Percentiles rank a stretch among this genome's conserved stretches.
Evolutionary conservation across 35 echinoderm and acorn worm genomes (phyloP).

Genomic region (Diadema setosum): DNA sequence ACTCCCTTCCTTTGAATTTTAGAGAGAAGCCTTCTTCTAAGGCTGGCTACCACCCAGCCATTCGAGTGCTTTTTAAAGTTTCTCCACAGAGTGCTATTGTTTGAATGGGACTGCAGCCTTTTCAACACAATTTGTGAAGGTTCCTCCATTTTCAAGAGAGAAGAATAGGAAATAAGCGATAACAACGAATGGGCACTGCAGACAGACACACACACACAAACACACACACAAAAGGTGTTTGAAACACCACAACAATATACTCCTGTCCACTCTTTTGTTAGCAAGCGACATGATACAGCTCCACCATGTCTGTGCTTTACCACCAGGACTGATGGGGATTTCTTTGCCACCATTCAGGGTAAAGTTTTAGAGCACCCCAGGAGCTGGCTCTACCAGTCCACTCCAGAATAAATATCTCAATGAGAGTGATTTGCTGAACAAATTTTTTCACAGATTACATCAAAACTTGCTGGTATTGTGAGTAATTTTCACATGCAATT

Average conservation of each 20-base stretch:
- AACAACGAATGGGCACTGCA: background rate
- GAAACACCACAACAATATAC: background rate
- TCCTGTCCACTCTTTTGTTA: background rate
- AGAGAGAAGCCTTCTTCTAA: too few species aligned
- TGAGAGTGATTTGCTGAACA: background rate
- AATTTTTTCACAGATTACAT: background rate
- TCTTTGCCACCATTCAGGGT: background rate
- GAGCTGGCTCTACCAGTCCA: background rate
- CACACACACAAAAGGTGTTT: background rate
- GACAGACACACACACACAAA: too few species aligned
- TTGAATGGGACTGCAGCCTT: too few species aligned
- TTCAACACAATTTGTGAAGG: background rate
- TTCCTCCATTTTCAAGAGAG: background rate
- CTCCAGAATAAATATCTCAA: too few species aligned
- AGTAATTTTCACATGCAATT: constrained; percentile 1
- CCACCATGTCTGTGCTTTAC: background rate
- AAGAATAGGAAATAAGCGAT: too few species aligned
- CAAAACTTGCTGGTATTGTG: background rate
- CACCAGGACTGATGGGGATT: background rate
- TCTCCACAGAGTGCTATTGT: too few species aligned
- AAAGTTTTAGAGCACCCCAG: background rate
- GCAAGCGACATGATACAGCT: background rate
- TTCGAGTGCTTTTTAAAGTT: too few species aligned
- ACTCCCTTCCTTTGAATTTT: too few species aligned
- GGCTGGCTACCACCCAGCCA: too few species aligned